Evolutionary conservation across 2,888 invertebrate genomes (phyloP).

Genomic region (Thymelicus lineola): DNA sequence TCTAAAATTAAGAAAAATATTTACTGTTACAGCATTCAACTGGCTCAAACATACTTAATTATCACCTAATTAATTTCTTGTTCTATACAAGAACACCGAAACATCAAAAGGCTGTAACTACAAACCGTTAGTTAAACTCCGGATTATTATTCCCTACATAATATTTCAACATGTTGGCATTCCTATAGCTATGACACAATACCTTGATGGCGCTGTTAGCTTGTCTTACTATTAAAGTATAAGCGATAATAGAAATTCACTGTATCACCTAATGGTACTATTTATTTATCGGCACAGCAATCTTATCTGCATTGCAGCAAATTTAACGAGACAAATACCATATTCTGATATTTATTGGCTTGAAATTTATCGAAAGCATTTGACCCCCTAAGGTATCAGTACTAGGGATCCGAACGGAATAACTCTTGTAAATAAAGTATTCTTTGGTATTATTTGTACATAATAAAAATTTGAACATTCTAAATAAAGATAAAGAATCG

Average conservation of each 20-base stretch:
- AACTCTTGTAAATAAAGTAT: no score
- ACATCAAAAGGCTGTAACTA: slow-evolving; percentile 17
- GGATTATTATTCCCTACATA: slow-evolving; percentile 28
- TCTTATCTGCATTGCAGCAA: no score
- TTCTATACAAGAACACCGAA: slow-evolving; percentile 19
- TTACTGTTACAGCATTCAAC: slow-evolving; percentile 6
- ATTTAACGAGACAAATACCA: no score
- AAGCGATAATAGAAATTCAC: not conserved
- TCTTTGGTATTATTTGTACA: no score
- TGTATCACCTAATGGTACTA: no score
- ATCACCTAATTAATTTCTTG: slow-evolving; percentile 24
- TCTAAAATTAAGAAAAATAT: not conserved
- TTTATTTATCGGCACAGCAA: no score
- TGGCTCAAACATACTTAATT: slow-evolving; percentile 15
- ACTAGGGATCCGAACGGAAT: no score
- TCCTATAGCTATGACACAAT: slow-evolving; percentile 30
- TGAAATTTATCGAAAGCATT: no score
- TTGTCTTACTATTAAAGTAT: slow-evolving; percentile 6
- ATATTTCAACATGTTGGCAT: slow-evolving; percentile 34
- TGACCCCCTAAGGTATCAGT: no score
- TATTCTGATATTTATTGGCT: no score
- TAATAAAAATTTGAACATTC: no score
- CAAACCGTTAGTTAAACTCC: slow-evolving; percentile 30
- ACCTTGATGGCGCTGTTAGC: slow-evolving; percentile 10
- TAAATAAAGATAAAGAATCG: no score